A percentile compares a stretch with the other conserved stretches of the same genome.
Conservation (phyloP, 2,113 vertebrate species). For the Vidua macroura region DNA sequence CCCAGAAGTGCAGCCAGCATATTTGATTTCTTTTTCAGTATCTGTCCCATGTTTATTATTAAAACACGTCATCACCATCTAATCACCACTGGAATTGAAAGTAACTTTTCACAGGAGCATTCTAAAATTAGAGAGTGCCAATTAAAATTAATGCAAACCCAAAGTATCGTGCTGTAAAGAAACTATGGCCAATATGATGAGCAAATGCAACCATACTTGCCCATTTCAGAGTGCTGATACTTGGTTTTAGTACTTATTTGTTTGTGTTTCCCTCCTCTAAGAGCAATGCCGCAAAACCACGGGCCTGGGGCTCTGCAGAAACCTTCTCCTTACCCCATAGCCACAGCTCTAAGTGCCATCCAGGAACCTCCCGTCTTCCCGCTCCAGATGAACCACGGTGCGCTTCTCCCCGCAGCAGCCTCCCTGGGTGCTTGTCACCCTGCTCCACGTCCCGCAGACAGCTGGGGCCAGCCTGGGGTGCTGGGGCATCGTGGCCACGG, state of each 20-base stretch:
- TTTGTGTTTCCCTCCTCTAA: background rate
- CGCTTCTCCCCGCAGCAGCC: background rate
- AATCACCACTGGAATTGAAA: conserved; percentile 10
- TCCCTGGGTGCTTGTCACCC: background rate
- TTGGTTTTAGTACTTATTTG: background rate
- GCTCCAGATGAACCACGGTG: background rate
- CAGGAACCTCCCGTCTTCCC: background rate
- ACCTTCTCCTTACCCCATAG: conserved; percentile 6
- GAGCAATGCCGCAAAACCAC: background rate
- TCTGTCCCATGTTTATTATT: conserved; percentile 25
- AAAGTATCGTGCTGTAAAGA: background rate
- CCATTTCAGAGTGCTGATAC: background rate
- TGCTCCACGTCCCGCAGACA: background rate
- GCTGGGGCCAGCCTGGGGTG: background rate
- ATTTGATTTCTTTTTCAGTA: conserved; percentile 17
- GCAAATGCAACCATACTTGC: background rate
- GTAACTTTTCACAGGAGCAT: conserved; percentile 31
- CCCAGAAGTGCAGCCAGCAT: background rate
- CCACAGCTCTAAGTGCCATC: background rate
- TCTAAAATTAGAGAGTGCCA: background rate
- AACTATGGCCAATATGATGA: background rate
- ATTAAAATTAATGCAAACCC: background rate
- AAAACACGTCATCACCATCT: background rate
- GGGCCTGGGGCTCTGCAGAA: background rate
- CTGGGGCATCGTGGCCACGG: background rate